A percentile compares a stretch with the other conserved stretches of the same genome.
Conservation (phyloP, 1,140 invertebrate species). For the Achroia grisella region DNA sequence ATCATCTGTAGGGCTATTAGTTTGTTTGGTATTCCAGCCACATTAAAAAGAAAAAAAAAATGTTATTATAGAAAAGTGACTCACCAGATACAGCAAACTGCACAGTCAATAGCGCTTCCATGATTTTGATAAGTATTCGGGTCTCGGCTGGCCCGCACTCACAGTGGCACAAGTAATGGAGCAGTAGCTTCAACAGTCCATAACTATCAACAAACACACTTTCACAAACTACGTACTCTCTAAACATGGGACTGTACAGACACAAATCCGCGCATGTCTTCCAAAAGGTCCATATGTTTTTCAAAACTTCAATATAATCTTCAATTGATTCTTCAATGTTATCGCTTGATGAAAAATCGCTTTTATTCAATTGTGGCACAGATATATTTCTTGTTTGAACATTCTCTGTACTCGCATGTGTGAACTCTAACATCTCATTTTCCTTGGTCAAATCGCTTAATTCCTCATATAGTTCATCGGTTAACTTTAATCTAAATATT, state of each 20-base stretch:
- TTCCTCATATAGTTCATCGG: conserved; percentile 34
- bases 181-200: conserved; percentile 51
- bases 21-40: too few species aligned
- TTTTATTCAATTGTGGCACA: conserved; percentile 20
- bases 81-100: conserved; percentile 61
- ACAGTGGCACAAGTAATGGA: conserved; percentile 38
- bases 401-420: not conserved
- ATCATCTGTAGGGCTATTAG: too few species aligned
- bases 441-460: conserved; percentile 45
- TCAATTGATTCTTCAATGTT: conserved; percentile 21
- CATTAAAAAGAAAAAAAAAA: too few species aligned
- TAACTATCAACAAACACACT: conserved; percentile 40
- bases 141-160: conserved; percentile 24
- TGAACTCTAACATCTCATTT: conserved; percentile 23
- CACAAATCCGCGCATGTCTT: conserved; percentile 74
- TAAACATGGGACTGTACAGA: conserved; percentile 75
- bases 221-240: conserved; percentile 58
- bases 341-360: conserved; percentile 7
- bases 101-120: conserved; percentile 61
- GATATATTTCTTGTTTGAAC: conserved; percentile 9
- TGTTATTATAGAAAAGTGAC: conserved; percentile 11
- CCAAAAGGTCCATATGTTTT: conserved; percentile 71
- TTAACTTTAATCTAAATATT: conserved; percentile 47
- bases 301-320: conserved; percentile 42
- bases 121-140: conserved; percentile 44